A percentile compares a stretch with the other conserved stretches of the same genome.
phyloP scores from a whole-genome alignment of 2,888 invertebrate species.

The Cheilosia grossa region DNA sequence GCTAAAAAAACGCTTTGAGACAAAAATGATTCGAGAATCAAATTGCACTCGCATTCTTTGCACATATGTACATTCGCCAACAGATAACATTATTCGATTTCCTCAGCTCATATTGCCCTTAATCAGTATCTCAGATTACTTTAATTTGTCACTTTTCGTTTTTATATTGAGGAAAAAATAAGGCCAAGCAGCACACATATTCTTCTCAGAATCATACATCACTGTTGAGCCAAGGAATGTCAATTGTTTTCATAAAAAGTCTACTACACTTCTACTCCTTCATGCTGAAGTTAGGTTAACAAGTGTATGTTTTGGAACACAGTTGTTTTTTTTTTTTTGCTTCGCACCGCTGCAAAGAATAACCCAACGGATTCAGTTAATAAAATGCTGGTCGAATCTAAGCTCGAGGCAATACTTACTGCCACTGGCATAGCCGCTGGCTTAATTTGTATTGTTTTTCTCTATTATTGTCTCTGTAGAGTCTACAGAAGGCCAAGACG shows the following conservation, averaged over 20 bases:
- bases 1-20: no score
- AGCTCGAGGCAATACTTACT: constrained; percentile 22
- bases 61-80: not conserved
- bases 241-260: not conserved
- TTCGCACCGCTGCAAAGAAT: not conserved
- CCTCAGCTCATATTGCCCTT: not conserved
- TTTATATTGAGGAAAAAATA: not conserved
- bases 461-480: constrained; percentile 43
- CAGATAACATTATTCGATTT: constrained; percentile 28
- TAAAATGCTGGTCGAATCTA: constrained; percentile 45
- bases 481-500: constrained; percentile 26
- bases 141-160: constrained; percentile 1
- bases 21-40: not conserved
- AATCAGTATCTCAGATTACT: constrained; percentile 22
- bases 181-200: not conserved
- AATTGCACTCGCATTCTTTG: not conserved
- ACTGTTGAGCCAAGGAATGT: not conserved
- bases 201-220: not conserved
- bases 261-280: no score
- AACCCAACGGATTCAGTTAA: constrained; percentile 20
- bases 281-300: not conserved
- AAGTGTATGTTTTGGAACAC: constrained; percentile 1
- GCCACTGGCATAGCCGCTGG: constrained; percentile 30
- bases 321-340: not conserved
- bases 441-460: constrained; percentile 36